Conservation (phyloP, 2,113 vertebrate species). For the Felis chaus region DNA sequence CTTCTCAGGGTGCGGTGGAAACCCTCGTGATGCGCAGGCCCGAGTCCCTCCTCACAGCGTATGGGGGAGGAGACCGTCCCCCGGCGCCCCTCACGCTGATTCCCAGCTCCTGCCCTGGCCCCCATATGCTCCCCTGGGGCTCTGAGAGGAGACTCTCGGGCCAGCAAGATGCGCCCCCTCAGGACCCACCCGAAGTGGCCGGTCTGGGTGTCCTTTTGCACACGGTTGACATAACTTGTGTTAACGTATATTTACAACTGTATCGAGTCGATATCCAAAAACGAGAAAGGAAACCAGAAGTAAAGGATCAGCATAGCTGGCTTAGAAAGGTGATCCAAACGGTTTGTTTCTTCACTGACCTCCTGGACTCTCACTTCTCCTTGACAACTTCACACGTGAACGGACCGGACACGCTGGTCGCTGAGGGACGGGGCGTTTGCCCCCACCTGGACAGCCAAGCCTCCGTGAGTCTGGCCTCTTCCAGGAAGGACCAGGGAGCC, state of each 20-base stretch:
- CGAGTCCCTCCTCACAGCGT: neutral
- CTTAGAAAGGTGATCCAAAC: accelerated
- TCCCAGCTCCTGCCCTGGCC: neutral
- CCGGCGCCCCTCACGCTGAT: neutral
- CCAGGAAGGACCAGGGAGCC: accelerated
- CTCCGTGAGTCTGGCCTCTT: accelerated
- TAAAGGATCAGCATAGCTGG: too few species aligned
- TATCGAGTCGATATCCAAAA: accelerated
- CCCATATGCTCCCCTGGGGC: too few species aligned
- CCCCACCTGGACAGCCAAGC: accelerated
- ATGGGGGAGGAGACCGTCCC: accelerated
- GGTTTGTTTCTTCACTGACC: accelerated
- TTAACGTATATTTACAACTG: neutral
- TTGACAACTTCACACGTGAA: too few species aligned
- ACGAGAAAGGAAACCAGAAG: neutral
- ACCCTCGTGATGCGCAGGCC: neutral
- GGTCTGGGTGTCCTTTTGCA: accelerated
- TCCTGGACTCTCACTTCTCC: accelerated
- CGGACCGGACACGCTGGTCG: accelerated
- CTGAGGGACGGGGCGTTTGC: accelerated
- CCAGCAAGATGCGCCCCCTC: neutral
- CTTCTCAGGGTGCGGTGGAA: accelerated
- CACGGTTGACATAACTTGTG: accelerated
- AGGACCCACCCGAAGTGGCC: accelerated
- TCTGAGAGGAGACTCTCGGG: neutral